phyloP scores from a whole-genome alignment of 2,113 vertebrate species.

The Romanogobio albipinnatus region DNA sequence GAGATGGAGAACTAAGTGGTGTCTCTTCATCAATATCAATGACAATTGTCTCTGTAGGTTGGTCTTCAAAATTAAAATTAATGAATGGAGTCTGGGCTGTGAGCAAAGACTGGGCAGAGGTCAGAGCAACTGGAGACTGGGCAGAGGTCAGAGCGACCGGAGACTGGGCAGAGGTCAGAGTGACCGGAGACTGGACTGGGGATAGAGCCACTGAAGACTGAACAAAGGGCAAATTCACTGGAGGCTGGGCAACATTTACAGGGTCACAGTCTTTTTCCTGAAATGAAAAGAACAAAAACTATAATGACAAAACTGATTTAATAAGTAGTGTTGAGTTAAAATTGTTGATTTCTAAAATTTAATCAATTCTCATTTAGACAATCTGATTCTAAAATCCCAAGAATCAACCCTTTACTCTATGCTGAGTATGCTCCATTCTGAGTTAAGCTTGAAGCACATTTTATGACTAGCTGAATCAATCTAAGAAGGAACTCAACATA shows the following conservation, averaged over 20 bases:
- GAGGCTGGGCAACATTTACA: background rate
- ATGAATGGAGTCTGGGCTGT: background rate
- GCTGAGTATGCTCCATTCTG: no score
- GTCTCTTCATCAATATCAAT: background rate
- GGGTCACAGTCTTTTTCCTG: background rate
- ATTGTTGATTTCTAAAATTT: no score
- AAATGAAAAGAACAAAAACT: background rate
- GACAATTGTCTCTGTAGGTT: background rate
- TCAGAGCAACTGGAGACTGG: background rate
- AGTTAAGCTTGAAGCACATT: no score
- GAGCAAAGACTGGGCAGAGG: background rate
- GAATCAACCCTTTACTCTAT: no score
- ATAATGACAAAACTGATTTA: background rate
- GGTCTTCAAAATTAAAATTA: slow-evolving; percentile 10
- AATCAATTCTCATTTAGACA: no score
- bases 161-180: no score
- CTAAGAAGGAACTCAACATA: no score
- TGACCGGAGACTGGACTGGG: background rate
- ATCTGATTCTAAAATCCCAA: no score
- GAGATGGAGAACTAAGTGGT: background rate
- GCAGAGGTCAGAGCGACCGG: fast-evolving
- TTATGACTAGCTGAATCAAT: no score
- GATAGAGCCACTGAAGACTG: background rate
- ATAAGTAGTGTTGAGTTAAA: no score
- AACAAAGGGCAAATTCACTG: background rate